A percentile compares a stretch with the other conserved stretches of the same genome.
phyloP scores from a whole-genome alignment of 2,888 invertebrate genomes.

The Noctua pronuba region DNA sequence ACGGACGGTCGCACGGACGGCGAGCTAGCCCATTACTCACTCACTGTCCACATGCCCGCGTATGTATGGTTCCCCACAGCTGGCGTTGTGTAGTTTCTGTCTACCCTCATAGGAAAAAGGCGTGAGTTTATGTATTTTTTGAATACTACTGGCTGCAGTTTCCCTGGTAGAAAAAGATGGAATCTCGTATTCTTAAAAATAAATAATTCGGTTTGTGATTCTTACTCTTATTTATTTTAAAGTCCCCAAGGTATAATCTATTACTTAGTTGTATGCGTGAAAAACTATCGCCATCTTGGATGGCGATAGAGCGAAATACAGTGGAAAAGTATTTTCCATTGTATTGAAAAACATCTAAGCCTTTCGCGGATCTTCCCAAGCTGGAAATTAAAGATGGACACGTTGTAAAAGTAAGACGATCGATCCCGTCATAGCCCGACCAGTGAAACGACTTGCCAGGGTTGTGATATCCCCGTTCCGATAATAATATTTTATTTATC shows the following conservation, averaged over 20 bases:
- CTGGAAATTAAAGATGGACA: not conserved
- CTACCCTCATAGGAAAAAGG: no score
- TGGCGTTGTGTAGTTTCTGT: no score
- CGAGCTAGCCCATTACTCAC: no score
- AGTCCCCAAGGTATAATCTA: not conserved
- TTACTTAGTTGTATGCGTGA: conserved; percentile 1
- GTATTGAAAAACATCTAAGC: not conserved
- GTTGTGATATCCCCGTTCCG: not conserved
- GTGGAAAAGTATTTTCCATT: not conserved
- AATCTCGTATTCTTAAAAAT: conserved; percentile 9
- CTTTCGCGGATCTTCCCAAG: not conserved
- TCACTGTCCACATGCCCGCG: no score
- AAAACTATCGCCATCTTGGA: conserved; percentile 4
- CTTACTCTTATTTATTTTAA: not conserved
- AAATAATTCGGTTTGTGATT: conserved; percentile 3
- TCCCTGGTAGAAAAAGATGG: not conserved
- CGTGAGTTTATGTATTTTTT: not conserved
- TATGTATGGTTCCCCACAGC: no score
- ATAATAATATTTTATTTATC: conserved; percentile 12
- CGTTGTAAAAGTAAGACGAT: conserved; percentile 3
- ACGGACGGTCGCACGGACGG: no score
- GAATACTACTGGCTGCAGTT: not conserved
- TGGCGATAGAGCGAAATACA: not conserved
- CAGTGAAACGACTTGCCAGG: not conserved
- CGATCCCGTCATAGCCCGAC: not conserved